Evolutionary conservation across 2,113 vertebrate genomes (phyloP), one percentile per base, ranked within the genome.

Genomic region (Syngnathus scovelli): DNA sequence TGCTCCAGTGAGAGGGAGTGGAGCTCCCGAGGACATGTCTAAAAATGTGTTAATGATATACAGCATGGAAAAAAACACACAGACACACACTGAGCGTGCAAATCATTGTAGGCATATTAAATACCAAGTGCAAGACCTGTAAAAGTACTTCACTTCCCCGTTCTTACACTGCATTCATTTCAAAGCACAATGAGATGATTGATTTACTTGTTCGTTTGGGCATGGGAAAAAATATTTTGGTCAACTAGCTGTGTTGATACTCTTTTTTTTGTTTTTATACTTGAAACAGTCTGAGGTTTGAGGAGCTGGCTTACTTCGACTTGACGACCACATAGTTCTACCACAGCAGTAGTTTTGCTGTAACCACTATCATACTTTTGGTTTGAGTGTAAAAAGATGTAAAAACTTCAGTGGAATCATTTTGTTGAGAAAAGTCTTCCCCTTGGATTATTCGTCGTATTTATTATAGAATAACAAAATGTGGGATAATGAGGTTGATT

Each of bases 1-100:
- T 21, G 2, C 48, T 72, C 65, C 71, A 73, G 48, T 0, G 69
- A 77, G 71, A 73, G 71, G 27, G 69, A 59, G 54, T 51, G 51
- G 15, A 33, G 60, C 74, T 81, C 75, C 59, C 62, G 15, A n/a
- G 68, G 72, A 76, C 15, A 54, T 23, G 51, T 70, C 66, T 63
- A 7, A 6, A 75, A 74, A 77, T 76, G 21, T 75, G 67, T 61
- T 74, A 71, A 83, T 75, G 69, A 69, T 60, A 67, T 73, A 61
- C 58, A 49, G 51, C 61, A 68, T 64, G 68, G 59, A 81, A 68
- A 68, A 61, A 75, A 69, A 37, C 49, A 64, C 74, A 64, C 73
- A 64, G 70, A 75, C 66, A 27, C 15, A 61, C 77, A 71, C 71
- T 64, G 19, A 48, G 49, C 37, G 39, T 66, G 27, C 37, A 56